Evolutionary conservation across 2,888 invertebrate genomes (phyloP).

Genomic region (Andrena bucephala): DNA sequence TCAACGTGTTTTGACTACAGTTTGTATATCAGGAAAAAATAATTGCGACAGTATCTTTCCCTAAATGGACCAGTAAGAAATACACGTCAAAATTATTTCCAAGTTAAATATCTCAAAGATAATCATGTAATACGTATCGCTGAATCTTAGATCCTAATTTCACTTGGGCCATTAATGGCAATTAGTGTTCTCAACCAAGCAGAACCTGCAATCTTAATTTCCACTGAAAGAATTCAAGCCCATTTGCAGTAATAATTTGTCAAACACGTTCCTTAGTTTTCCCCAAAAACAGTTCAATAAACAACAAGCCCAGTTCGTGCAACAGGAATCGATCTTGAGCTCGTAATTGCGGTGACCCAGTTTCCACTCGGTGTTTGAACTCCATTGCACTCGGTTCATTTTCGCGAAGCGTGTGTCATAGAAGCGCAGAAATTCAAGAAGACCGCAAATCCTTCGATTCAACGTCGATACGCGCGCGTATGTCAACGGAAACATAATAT

Average conservation of each 20-base stretch:
- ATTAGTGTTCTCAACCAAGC: background rate
- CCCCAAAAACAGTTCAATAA: constrained; percentile 27
- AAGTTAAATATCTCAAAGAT: too few species aligned
- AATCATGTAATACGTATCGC: background rate
- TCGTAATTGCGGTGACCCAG: constrained; percentile 50
- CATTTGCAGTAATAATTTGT: background rate
- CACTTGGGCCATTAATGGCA: background rate
- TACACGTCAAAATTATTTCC: too few species aligned
- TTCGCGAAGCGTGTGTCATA: constrained; percentile 20
- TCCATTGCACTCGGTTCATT: constrained; percentile 8
- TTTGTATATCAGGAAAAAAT: too few species aligned
- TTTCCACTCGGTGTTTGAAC: constrained; percentile 31
- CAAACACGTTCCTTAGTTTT: constrained; percentile 14
- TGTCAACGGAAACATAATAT: constrained; percentile 41
- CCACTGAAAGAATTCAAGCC: background rate
- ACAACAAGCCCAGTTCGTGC: background rate
- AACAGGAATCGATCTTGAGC: constrained; percentile 46
- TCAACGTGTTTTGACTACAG: too few species aligned
- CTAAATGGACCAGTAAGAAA: too few species aligned
- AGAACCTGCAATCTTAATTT: background rate
- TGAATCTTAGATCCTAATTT: background rate
- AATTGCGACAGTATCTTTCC: too few species aligned
- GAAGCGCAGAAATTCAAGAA: constrained; percentile 30
- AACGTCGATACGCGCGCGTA: constrained; percentile 28
- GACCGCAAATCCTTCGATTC: constrained; percentile 59